Conservation (phyloP, 30 jellyfish, hydroid and myxozoan species). For the Pelagia noctiluca region DNA sequence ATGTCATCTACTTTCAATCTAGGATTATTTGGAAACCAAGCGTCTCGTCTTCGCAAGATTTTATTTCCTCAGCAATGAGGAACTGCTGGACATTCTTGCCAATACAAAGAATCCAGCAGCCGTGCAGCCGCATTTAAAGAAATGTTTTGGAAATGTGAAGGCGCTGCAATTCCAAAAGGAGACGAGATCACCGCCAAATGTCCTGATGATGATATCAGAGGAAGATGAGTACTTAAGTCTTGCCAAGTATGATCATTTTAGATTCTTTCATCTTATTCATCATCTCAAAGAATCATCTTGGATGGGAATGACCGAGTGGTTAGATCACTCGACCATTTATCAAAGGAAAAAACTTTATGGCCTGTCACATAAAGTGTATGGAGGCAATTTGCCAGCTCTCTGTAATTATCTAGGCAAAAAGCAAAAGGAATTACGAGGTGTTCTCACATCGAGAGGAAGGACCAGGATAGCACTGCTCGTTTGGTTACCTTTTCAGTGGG, state of each 20-base stretch:
- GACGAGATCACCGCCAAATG: conserved; percentile 71
- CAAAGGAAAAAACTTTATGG: no score
- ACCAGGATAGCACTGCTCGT: no score
- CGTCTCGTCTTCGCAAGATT: conserved; percentile 88
- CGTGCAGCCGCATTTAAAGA: conserved; percentile 83
- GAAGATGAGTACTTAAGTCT: conserved; percentile 78
- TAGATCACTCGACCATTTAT: no score
- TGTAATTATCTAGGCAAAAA: no score
- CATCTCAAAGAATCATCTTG: not conserved
- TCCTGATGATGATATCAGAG: conserved; percentile 66
- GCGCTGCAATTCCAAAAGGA: conserved; percentile 56
- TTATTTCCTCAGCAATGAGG: conserved; percentile 93
- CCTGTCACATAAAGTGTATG: no score
- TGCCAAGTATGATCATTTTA: conserved; percentile 53
- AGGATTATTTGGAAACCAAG: conserved; percentile 92
- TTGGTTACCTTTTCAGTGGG: no score
- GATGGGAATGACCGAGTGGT: no score
- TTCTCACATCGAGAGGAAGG: no score
- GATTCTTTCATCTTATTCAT: not conserved
- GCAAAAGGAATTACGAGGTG: no score
- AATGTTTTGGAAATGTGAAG: conserved; percentile 87
- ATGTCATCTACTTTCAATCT: not conserved
- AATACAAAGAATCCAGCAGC: conserved; percentile 77
- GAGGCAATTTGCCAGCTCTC: no score
- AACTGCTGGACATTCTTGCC: conserved; percentile 84